phyloP scores from a whole-genome alignment of 2,888 invertebrate genomes.

The Auanema sp. region DNA sequence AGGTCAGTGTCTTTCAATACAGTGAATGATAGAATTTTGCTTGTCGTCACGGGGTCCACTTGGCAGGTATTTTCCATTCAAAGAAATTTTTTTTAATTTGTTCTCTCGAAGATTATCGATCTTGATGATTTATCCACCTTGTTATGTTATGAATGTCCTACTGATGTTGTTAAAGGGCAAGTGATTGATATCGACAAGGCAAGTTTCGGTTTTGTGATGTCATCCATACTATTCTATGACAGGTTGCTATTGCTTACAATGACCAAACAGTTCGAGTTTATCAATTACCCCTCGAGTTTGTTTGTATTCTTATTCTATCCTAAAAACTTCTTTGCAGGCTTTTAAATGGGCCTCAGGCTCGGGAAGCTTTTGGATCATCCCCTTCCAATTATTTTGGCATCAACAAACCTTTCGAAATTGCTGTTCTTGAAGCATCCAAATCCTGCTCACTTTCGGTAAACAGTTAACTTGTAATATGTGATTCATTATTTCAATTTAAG shows the following conservation, averaged over 20 bases:
- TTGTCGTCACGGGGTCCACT: slow-evolving; percentile 93
- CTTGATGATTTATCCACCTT: slow-evolving; percentile 79
- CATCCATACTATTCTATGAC: background rate
- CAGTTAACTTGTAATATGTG: too few relatives aligned
- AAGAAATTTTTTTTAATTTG: background rate
- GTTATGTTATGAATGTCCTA: slow-evolving; percentile 39
- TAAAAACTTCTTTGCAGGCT: slow-evolving; percentile 69
- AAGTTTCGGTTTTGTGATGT: background rate
- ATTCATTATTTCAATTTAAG: slow-evolving; percentile 21
- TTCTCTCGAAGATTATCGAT: slow-evolving; percentile 72
- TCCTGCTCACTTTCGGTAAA: slow-evolving; percentile 15
- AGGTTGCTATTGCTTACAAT: slow-evolving; percentile 91
- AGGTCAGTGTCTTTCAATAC: slow-evolving; percentile 25
- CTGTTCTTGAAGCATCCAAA: slow-evolving; percentile 44
- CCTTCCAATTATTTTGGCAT: slow-evolving; percentile 42
- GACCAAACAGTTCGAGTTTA: slow-evolving; percentile 94
- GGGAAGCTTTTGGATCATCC: slow-evolving; percentile 36
- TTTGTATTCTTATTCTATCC: slow-evolving; percentile 2
- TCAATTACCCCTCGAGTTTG: slow-evolving; percentile 89
- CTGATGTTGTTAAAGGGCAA: slow-evolving; percentile 56
- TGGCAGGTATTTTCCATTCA: slow-evolving; percentile 77
- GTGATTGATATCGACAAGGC: slow-evolving; percentile 56
- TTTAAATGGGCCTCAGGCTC: slow-evolving; percentile 65
- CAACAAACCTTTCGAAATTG: slow-evolving; percentile 55
- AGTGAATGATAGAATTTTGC: slow-evolving; percentile 89